A percentile compares a stretch with the other conserved stretches of the same genome.
Evolutionary conservation across 2,113 vertebrate species (phyloP).

Genomic region (Parotia lawesii): DNA sequence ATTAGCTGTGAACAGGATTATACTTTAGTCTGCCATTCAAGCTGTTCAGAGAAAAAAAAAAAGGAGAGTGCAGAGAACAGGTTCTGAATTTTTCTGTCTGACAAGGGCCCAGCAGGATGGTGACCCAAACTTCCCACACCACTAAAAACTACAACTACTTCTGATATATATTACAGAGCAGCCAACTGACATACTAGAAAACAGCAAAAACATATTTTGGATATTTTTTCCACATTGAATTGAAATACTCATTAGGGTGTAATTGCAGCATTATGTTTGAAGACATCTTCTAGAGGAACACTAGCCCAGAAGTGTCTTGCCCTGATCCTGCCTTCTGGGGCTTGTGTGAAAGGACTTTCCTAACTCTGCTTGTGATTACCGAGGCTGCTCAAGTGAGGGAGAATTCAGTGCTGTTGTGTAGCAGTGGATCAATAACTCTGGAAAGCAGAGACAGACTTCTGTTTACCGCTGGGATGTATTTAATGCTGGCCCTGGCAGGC

Average conservation of each 20-base stretch:
- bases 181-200: neutral
- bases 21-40: slow-evolving; percentile 69
- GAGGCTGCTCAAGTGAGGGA: neutral
- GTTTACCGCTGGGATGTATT: neutral
- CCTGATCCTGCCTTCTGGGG: neutral
- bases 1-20: slow-evolving; percentile 75
- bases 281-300: neutral
- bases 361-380: neutral
- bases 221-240: neutral
- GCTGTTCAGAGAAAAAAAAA: slow-evolving; percentile 41
- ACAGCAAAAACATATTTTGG: neutral
- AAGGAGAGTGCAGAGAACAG: slow-evolving; percentile 19
- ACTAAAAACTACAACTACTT: neutral
- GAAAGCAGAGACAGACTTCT: neutral
- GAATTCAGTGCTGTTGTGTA: neutral
- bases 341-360: neutral
- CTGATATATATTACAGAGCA: neutral
- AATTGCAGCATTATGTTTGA: neutral
- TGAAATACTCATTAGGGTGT: neutral
- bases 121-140: slow-evolving; percentile 27
- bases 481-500: neutral
- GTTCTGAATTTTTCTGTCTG: slow-evolving; percentile 50
- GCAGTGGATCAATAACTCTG: neutral
- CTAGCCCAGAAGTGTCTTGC: neutral
- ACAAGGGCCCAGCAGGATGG: slow-evolving; percentile 3